phyloP scores from a whole-genome alignment of 2,888 invertebrate genomes.

The Rotaria socialis region DNA sequence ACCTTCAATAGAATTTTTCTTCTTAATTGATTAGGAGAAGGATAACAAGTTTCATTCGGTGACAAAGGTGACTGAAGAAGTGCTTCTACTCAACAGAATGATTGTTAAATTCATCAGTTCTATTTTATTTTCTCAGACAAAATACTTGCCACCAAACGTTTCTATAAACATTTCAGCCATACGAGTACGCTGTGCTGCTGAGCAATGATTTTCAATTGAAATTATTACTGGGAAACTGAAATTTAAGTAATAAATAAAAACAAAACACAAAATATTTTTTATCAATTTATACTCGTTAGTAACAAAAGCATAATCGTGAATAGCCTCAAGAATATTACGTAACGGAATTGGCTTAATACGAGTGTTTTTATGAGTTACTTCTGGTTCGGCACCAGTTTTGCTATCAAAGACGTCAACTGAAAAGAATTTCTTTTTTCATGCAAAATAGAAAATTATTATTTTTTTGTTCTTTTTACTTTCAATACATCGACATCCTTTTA shows the following conservation, averaged over 20 bases:
- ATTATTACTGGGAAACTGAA: slow-evolving; percentile 14
- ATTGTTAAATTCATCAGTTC: not conserved
- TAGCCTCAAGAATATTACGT: slow-evolving; percentile 7
- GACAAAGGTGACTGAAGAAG: not conserved
- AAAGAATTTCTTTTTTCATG: not conserved
- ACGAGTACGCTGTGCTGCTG: not conserved
- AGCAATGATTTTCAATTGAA: slow-evolving; percentile 37
- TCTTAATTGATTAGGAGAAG: slow-evolving; percentile 2
- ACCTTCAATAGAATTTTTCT: slow-evolving; percentile 8
- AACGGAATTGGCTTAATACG: not conserved
- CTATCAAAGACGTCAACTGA: not conserved
- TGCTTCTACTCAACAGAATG: not conserved
- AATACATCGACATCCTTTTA: slow-evolving; percentile 35
- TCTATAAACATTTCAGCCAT: not conserved
- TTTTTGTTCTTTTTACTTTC: not conserved
- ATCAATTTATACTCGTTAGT: not conserved
- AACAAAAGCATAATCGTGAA: slow-evolving; percentile 2
- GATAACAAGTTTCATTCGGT: not conserved
- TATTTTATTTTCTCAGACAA: too few species aligned
- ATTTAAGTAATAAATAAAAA: not conserved
- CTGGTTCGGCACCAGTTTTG: not conserved
- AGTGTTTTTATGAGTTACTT: slow-evolving; percentile 20
- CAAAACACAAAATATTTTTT: not conserved
- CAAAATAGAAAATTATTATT: not conserved
- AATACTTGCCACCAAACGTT: not conserved